Percentiles rank a stretch among this genome's conserved stretches.
Evolutionary conservation across 2,888 invertebrate genomes (phyloP).

Genomic region (Brachynemurus nebulosus): DNA sequence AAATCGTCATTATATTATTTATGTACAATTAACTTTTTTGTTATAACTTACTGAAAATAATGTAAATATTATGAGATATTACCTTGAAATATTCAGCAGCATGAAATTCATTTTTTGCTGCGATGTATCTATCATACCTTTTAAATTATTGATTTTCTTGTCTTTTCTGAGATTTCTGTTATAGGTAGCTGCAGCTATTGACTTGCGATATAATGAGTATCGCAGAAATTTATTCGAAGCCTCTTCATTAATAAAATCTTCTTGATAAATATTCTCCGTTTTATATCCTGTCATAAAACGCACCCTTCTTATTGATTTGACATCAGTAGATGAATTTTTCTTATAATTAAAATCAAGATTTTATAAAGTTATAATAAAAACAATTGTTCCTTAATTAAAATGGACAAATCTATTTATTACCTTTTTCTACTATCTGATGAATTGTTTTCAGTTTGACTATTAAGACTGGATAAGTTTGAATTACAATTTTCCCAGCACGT

Average conservation of each 20-base stretch:
- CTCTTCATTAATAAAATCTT: not conserved
- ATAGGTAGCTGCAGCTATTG: not conserved
- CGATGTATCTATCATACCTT: not conserved
- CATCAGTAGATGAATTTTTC: not conserved
- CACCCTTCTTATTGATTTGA: not conserved
- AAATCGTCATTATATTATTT: too few relatives aligned
- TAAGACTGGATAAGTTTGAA: not conserved
- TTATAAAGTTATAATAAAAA: not conserved
- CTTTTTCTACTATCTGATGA: not conserved
- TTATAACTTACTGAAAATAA: too few relatives aligned
- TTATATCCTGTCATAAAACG: not conserved
- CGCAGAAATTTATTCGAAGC: not conserved
- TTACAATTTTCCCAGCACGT: not conserved
- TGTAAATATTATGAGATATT: too few relatives aligned
- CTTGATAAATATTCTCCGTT: not conserved
- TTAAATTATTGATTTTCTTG: not conserved
- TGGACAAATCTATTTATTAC: not conserved
- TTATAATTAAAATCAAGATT: not conserved
- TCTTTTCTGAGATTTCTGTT: not conserved
- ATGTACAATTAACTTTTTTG: too few relatives aligned
- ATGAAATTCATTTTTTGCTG: not conserved
- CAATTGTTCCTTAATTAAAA: too few relatives aligned
- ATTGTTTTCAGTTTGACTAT: not conserved
- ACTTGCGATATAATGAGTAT: not conserved
- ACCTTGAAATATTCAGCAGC: too few relatives aligned